These are phyloP conservation scores for Gymnoscopelus microlampas DNA, from an alignment of 2,797 vertebrate genomes.

Conservation along the genomic window DNA sequence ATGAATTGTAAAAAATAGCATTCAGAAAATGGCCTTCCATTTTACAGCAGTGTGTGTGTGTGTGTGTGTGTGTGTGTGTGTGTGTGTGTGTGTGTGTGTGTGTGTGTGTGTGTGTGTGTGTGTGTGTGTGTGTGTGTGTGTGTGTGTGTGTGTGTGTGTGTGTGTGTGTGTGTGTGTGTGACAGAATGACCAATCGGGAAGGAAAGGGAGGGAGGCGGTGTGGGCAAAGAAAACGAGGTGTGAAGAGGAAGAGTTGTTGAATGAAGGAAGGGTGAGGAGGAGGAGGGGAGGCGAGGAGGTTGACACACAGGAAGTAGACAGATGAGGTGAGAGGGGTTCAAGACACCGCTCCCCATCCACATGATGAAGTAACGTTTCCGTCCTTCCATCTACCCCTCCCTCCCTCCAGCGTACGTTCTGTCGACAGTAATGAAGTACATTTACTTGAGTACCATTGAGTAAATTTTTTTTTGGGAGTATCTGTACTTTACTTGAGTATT, in stretches of 20 bases:
- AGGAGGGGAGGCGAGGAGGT: not conserved
- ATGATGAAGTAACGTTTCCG: too few species aligned
- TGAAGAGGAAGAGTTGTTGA: not conserved
- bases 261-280: not conserved
- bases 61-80: not conserved
- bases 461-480: too few species aligned
- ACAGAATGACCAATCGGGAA: not conserved
- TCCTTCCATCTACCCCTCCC: too few species aligned
- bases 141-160: slow-evolving; percentile 9
- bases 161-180: not conserved
- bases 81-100: slow-evolving; percentile 9
- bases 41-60: not conserved
- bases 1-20: too few species aligned
- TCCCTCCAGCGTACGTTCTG: too few species aligned
- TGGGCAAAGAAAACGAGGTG: not conserved
- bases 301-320: not conserved
- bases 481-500: too few species aligned
- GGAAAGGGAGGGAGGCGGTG: not conserved
- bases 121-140: not conserved
- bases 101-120: not conserved
- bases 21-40: too few species aligned
- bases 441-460: too few species aligned
- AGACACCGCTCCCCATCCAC: too few species aligned
- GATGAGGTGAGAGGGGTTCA: not conserved
- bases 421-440: too few species aligned